Conservation (phyloP, 2,113 vertebrate genomes). For the Marmota monax region DNA sequence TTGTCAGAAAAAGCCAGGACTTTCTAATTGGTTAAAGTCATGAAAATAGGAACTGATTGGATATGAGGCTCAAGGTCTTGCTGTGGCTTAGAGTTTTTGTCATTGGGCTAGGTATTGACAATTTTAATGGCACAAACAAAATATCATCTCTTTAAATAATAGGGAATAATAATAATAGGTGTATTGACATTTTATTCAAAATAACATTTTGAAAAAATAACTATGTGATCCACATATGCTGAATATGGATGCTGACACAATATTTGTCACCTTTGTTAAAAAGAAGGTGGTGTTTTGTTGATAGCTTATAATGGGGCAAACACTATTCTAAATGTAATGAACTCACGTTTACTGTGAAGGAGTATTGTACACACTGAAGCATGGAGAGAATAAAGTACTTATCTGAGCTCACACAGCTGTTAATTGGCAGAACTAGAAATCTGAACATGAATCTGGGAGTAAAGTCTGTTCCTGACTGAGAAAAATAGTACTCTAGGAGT, state of each 20-base stretch:
- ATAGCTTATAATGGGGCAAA: not conserved
- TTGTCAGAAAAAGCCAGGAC: not conserved
- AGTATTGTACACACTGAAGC: not conserved
- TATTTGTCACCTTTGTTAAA: slow-evolving; percentile 7
- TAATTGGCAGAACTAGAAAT: not conserved
- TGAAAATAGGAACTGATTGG: not conserved
- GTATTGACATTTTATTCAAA: not conserved
- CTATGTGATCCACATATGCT: not conserved
- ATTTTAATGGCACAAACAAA: slow-evolving; percentile 22
- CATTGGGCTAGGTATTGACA: not conserved
- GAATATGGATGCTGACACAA: not conserved
- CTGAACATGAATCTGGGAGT: not conserved
- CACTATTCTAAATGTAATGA: not conserved
- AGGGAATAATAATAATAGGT: not conserved
- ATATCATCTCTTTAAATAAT: not conserved
- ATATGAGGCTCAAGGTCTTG: not conserved
- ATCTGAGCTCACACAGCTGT: not conserved
- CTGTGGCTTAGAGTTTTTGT: slow-evolving; percentile 1
- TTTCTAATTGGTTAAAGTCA: slow-evolving; percentile 25
- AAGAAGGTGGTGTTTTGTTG: not conserved
- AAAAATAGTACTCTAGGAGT: not conserved
- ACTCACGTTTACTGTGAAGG: not conserved
- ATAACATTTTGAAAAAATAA: not conserved
- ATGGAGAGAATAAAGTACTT: not conserved
- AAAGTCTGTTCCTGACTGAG: not conserved